phyloP scores from a whole-genome alignment of 2,113 vertebrate species.

The Dinomys branickii region DNA sequence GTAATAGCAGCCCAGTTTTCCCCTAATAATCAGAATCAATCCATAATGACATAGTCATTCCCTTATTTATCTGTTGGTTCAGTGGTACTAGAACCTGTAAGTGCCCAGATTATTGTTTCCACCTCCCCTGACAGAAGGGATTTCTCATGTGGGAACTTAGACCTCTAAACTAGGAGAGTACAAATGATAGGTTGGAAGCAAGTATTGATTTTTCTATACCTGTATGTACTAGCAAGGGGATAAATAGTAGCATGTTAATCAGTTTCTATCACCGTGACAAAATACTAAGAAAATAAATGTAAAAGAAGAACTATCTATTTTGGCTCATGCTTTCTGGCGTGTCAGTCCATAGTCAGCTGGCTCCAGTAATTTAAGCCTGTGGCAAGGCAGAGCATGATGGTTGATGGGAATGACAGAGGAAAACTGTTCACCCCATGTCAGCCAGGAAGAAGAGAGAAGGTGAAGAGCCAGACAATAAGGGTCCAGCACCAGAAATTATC shows the following conservation, averaged over 20 bases:
- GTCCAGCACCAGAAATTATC: background rate
- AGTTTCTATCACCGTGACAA: background rate
- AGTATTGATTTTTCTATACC: background rate
- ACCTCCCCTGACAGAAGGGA: background rate
- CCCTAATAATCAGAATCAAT: background rate
- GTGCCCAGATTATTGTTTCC: background rate
- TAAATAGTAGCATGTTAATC: background rate
- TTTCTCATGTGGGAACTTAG: constrained; percentile 13
- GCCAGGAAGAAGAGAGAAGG: background rate
- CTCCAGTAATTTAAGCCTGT: background rate
- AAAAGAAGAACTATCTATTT: background rate
- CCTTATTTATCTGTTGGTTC: background rate
- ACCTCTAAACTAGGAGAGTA: background rate
- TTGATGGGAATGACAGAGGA: background rate
- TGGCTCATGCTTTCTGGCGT: background rate
- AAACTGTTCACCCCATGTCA: background rate
- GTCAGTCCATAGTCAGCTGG: background rate
- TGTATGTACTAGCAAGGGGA: background rate
- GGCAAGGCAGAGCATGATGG: background rate
- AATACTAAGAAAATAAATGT: background rate
- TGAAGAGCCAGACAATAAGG: background rate
- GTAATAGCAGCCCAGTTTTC: background rate
- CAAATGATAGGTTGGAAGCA: background rate
- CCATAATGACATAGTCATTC: background rate
- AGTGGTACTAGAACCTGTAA: background rate